Conservation (phyloP, 2,888 invertebrate genomes). For the Caradrina kadenii region DNA sequence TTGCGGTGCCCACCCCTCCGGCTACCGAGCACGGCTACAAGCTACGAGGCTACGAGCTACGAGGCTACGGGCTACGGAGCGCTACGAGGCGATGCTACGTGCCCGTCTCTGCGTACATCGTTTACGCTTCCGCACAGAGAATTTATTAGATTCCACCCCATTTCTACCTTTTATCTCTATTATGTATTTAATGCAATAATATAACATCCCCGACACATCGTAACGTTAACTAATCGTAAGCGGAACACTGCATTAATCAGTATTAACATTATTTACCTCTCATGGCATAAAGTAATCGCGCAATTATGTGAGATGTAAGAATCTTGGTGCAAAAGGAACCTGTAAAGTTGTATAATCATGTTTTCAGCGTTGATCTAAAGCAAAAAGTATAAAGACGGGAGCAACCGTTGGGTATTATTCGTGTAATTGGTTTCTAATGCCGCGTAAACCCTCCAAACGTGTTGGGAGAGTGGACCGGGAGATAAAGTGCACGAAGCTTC, state of each 20-base stretch:
- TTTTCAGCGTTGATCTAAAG: conserved; percentile 47
- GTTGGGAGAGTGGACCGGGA: conserved; percentile 87
- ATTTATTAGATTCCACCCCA: conserved; percentile 88
- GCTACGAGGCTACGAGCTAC: conserved; percentile 53
- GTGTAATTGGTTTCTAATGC: conserved; percentile 91
- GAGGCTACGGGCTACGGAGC: conserved; percentile 61
- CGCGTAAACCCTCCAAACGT: conserved; percentile 90
- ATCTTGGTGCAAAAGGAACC: background rate
- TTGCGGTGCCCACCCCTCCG: conserved; percentile 82
- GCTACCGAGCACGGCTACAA: conserved; percentile 72
- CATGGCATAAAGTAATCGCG: conserved; percentile 19
- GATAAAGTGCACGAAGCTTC: conserved; percentile 85
- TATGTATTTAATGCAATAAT: conserved; percentile 84
- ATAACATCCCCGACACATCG: conserved; percentile 72
- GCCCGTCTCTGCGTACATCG: conserved; percentile 87
- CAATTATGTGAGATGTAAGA: conserved; percentile 25
- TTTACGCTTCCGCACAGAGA: conserved; percentile 87
- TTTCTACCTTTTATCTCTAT: conserved; percentile 88
- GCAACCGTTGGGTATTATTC: conserved; percentile 80
- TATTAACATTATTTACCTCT: conserved; percentile 61
- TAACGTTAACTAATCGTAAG: conserved; percentile 72
- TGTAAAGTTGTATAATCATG: conserved; percentile 31
- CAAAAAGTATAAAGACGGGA: conserved; percentile 66
- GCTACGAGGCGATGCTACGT: conserved; percentile 83
- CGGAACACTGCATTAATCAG: conserved; percentile 70